Conservation (phyloP, 2,797 vertebrate species). For the Xenops minutus region DNA sequence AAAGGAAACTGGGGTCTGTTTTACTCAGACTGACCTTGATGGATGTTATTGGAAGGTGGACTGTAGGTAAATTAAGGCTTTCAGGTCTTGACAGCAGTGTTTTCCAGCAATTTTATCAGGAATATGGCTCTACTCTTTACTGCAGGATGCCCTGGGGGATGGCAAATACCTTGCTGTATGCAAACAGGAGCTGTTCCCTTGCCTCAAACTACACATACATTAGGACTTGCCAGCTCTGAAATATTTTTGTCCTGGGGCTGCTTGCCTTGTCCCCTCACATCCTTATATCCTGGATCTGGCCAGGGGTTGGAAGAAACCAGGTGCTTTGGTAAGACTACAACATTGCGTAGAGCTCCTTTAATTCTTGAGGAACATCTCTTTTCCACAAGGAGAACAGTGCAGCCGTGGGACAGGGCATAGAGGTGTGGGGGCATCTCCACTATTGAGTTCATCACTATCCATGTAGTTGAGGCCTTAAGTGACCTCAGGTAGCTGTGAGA, state of each 20-base stretch:
- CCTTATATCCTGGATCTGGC: background rate
- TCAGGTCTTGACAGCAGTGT: background rate
- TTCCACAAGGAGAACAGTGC: background rate
- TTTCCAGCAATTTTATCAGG: background rate
- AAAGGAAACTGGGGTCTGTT: background rate
- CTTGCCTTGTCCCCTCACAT: background rate
- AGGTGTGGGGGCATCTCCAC: background rate
- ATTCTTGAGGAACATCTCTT: background rate
- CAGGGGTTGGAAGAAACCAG: background rate
- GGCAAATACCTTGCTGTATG: background rate
- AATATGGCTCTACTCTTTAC: background rate
- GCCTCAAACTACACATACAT: background rate
- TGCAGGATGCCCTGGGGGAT: background rate
- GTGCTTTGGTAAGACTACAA: background rate
- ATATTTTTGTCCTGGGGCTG: background rate
- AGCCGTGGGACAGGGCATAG: background rate
- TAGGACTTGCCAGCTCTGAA: background rate
- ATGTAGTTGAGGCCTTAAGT: background rate
- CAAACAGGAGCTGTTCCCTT: background rate
- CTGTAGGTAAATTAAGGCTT: background rate
- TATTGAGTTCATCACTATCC: background rate
- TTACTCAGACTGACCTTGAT: background rate
- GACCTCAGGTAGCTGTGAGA: background rate
- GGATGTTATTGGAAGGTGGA: background rate
- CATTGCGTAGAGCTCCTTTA: background rate